These are phyloP conservation scores for Mellilla xanthometata DNA, from an alignment of 2,888 invertebrate species.

Conservation along the genomic window DNA sequence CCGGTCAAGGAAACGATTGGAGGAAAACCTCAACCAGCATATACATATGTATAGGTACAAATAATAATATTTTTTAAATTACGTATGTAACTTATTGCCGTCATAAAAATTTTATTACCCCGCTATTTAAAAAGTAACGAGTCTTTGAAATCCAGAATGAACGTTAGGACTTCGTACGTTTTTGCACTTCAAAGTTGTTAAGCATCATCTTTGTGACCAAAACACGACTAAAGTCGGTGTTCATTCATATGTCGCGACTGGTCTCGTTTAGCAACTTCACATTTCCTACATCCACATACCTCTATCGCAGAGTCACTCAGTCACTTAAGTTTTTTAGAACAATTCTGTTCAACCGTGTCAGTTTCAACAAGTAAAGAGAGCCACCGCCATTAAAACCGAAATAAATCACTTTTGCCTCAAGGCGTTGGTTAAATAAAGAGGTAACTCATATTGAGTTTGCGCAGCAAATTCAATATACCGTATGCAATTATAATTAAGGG, in stretches of 20 bases:
- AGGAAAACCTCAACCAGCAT: constrained; percentile 52
- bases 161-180: too few relatives aligned
- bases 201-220: too few relatives aligned
- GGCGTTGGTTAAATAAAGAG: constrained; percentile 36
- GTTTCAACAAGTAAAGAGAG: constrained; percentile 3
- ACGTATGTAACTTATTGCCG: constrained; percentile 33
- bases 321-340: too few relatives aligned
- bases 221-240: too few relatives aligned
- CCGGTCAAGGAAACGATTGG: constrained; percentile 67
- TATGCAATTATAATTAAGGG: constrained; percentile 54
- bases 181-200: too few relatives aligned
- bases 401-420: constrained; percentile 30
- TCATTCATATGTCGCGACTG: too few relatives aligned
- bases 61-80: too few relatives aligned
- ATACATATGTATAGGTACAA: too few relatives aligned
- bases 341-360: constrained; percentile 30
- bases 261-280: too few relatives aligned
- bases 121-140: constrained; percentile 34
- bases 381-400: constrained; percentile 12
- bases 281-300: too few relatives aligned
- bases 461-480: constrained; percentile 47
- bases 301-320: too few relatives aligned
- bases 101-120: constrained; percentile 39
- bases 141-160: constrained; percentile 39
- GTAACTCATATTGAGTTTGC: constrained; percentile 37